Evolutionary conservation across 2,113 vertebrate genomes (phyloP).

Genomic region (Campylorhamphus procurvoides): DNA sequence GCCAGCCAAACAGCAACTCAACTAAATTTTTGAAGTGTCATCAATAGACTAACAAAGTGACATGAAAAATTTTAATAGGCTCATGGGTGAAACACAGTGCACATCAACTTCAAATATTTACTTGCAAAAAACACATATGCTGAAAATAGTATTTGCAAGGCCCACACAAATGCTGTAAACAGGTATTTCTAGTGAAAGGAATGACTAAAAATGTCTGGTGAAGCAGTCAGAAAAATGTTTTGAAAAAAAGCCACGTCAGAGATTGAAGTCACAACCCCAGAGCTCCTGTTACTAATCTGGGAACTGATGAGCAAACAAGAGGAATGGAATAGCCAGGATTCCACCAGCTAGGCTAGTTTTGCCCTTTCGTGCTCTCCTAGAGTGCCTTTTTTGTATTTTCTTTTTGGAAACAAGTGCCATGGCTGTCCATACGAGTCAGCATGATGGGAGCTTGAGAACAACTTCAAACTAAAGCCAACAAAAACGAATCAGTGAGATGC

Average conservation of each 20-base stretch:
- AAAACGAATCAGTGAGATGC: background rate
- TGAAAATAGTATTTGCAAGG: background rate
- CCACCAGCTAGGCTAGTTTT: background rate
- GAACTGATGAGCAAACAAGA: background rate
- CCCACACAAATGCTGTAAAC: background rate
- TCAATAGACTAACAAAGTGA: background rate
- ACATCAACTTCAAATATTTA: background rate
- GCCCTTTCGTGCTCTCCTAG: background rate
- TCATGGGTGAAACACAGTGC: background rate
- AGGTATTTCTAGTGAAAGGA: background rate
- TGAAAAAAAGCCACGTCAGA: background rate
- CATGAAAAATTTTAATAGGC: background rate
- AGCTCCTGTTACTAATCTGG: constrained; percentile 1
- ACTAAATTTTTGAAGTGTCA: background rate
- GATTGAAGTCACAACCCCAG: background rate
- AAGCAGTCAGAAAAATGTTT: background rate
- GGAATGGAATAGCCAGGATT: background rate
- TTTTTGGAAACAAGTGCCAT: background rate
- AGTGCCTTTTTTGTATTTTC: background rate
- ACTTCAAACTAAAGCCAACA: background rate
- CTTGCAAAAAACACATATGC: background rate
- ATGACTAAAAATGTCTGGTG: background rate
- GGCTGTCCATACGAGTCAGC: background rate
- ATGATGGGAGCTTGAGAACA: background rate
- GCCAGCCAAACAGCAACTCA: background rate